Evolutionary conservation across 2,797 vertebrate genomes (phyloP), one percentile per base, ranked within the genome.

Genomic region (Parambassis ranga): DNA sequence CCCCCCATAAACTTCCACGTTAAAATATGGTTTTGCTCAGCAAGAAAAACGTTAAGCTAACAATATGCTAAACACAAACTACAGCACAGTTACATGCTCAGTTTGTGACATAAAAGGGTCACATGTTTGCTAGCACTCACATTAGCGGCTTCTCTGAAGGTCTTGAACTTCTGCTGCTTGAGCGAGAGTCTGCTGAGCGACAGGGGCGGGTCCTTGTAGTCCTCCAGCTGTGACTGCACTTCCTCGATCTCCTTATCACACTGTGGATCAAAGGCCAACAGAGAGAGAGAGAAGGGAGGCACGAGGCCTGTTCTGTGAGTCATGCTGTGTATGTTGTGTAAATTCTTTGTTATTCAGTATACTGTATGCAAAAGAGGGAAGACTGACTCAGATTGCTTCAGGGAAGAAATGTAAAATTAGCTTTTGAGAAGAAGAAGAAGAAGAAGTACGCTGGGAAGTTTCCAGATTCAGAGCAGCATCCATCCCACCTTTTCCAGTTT

Each of bases 151-250:
- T 93, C 85, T 43, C 86, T 92, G 76, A 95, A 95, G 2, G 90
- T 88, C 71, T 87, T 92, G 83, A 95, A 95, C 42, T 86, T 90
- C 68, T 94, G 91, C 74, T 95, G 93, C 39, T 92, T 92, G 77
- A 94, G 92, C 1, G 93, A 93, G 11, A 94, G 87, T 32, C 89
- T 82, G 84, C 92, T 93, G 65, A 94, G 91, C 11, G 92, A 93
- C 16, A 92, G 85, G 14, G 92, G 92, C 27, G 92, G 91, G 32
- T 91, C 90, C 65, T 80, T 92, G 72, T 90, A 94, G 53, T 91
- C 86, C 3, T 91, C 87, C 61, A 93, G 81, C 83, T 92, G 90
- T 0, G 87, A 79, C 77, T 92, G 90, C 43, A 94, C 88, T 44
- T 87, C 85, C 49, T 92, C 84, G 39, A 93, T 89, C 86, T 94